A percentile compares a stretch with the other conserved stretches of the same genome.
These are phyloP conservation scores for Ailuropoda melanoleuca DNA, from an alignment of 2,113 vertebrate genomes.

Conservation along the genomic window DNA sequence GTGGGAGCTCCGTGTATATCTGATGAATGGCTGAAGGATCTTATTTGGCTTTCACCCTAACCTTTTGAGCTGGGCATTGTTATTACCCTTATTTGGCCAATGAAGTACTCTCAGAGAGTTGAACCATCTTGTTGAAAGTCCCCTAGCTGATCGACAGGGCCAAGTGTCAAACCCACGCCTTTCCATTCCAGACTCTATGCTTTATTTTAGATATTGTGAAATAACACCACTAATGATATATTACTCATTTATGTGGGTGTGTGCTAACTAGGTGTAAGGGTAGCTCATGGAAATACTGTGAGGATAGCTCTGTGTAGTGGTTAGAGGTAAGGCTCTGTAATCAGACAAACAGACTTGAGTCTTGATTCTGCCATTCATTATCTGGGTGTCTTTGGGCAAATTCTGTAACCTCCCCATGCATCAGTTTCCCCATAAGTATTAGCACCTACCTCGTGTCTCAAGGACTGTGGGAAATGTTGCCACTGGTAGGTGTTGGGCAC, in stretches of 20 bases:
- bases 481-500: background rate
- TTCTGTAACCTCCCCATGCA: background rate
- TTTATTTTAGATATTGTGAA: constrained; percentile 18
- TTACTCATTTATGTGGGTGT: background rate
- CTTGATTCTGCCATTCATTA: background rate
- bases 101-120: background rate
- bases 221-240: background rate
- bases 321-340: background rate
- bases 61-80: background rate
- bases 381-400: background rate
- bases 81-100: background rate
- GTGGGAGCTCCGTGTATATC: background rate
- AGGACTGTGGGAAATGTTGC: background rate
- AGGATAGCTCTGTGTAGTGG: background rate
- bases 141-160: background rate
- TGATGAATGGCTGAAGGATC: background rate
- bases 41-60: background rate
- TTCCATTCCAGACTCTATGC: background rate
- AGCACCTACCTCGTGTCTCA: background rate
- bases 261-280: background rate
- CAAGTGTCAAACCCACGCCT: background rate
- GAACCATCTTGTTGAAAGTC: background rate
- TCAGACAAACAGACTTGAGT: background rate
- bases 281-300: background rate
- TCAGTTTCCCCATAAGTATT: background rate